Conservation (phyloP, 2,113 vertebrate species). For the Marmota flaviventris region DNA sequence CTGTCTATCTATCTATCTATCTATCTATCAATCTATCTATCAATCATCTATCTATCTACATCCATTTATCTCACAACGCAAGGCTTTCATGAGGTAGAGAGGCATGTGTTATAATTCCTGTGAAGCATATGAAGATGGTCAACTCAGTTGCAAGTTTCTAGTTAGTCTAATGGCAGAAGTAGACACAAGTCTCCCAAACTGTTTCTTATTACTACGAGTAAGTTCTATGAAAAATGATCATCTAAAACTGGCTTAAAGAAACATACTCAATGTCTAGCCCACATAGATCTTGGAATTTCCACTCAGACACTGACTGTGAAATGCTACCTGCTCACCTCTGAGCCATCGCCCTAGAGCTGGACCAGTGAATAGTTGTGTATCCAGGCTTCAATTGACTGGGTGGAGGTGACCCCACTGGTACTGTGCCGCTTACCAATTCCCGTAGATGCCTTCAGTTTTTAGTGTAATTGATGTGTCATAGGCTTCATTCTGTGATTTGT, state of each 20-base stretch:
- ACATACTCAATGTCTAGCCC: no score
- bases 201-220: not conserved
- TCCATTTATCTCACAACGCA: not conserved
- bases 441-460: constrained; percentile 57
- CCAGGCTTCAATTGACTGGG: not conserved
- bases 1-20: not conserved
- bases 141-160: not conserved
- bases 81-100: not conserved
- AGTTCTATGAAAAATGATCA: not conserved
- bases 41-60: not conserved
- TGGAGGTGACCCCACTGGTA: not conserved
- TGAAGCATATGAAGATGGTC: not conserved
- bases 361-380: not conserved
- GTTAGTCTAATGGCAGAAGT: not conserved
- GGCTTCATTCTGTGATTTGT: constrained; percentile 71
- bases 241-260: not conserved
- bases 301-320: not conserved
- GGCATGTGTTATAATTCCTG: not conserved
- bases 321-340: not conserved
- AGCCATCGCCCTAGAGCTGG: not conserved
- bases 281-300: not conserved
- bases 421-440: constrained; percentile 64
- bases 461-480: constrained; percentile 80
- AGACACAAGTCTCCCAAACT: not conserved
- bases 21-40: no score